phyloP scores from a whole-genome alignment of 2,888 invertebrate species.

The Cerastoderma edule region DNA sequence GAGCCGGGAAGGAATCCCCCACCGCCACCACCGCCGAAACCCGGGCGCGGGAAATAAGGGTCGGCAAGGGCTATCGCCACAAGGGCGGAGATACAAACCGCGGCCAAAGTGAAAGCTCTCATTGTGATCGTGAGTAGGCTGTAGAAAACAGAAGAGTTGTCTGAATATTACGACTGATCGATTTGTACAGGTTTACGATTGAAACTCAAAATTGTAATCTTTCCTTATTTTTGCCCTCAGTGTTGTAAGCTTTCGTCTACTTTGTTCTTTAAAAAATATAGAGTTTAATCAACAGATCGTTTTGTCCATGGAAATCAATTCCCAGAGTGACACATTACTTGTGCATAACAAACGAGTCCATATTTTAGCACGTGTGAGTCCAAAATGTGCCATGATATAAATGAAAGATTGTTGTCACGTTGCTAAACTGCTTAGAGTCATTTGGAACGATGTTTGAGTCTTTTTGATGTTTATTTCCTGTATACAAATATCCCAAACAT shows the following conservation, averaged over 20 bases:
- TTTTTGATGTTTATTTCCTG: no score
- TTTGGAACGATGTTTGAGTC: no score
- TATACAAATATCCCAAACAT: no score
- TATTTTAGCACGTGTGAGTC: no score
- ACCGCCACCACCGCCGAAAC: not conserved
- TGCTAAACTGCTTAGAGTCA: no score
- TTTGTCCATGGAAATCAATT: no score
- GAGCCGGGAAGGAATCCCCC: not conserved
- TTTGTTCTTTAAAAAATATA: not conserved
- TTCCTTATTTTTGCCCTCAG: not conserved
- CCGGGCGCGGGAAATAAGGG: not conserved
- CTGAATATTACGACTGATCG: not conserved
- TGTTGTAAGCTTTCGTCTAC: not conserved
- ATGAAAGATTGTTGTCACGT: no score
- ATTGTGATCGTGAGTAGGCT: not conserved
- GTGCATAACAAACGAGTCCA: no score
- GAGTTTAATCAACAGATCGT: not conserved
- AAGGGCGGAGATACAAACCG: not conserved
- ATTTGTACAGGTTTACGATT: not conserved
- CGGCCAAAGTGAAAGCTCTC: slow-evolving; percentile 1
- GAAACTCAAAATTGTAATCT: not conserved
- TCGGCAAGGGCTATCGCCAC: not conserved
- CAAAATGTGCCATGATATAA: no score
- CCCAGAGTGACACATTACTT: no score
- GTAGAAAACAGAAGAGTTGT: not conserved